These are phyloP conservation scores for Phlogophora meticulosa DNA, from an alignment of 2,888 invertebrate species.

Conservation along the genomic window DNA sequence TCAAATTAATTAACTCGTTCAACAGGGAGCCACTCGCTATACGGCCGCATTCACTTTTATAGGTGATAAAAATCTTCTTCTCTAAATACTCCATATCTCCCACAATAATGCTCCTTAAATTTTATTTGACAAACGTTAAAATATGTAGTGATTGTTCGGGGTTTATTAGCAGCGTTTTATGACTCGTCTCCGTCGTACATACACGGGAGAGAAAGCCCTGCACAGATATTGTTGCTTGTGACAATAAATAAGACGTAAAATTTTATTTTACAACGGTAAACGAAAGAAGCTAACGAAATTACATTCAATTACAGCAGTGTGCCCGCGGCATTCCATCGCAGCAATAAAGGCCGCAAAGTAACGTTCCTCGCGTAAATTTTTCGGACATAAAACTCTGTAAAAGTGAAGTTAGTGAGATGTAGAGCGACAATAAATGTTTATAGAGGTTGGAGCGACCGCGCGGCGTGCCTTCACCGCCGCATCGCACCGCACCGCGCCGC, in stretches of 20 bases:
- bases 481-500: constrained; percentile 31
- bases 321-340: constrained; percentile 84
- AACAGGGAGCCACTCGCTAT: constrained; percentile 68
- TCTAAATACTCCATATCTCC: constrained; percentile 64
- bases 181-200: constrained; percentile 71
- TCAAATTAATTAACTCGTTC: constrained; percentile 80
- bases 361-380: constrained; percentile 89
- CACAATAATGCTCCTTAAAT: constrained; percentile 65
- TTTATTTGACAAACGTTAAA: constrained; percentile 73
- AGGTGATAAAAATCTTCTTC: constrained; percentile 75
- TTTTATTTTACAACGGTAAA: constrained; percentile 90
- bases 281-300: constrained; percentile 90
- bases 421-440: constrained; percentile 90
- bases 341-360: constrained; percentile 86
- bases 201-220: constrained; percentile 69
- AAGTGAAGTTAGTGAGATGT: constrained; percentile 90
- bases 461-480: constrained; percentile 32
- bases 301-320: constrained; percentile 89
- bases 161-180: constrained; percentile 79
- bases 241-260: constrained; percentile 90
- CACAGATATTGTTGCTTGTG: constrained; percentile 84
- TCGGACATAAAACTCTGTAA: constrained; percentile 90
- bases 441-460: constrained; percentile 75
- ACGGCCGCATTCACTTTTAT: constrained; percentile 74
- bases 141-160: constrained; percentile 72